Base-by-base conservation (phyloP, 2,797 vertebrate species). In the Melanotaenia nigrans region DNA sequence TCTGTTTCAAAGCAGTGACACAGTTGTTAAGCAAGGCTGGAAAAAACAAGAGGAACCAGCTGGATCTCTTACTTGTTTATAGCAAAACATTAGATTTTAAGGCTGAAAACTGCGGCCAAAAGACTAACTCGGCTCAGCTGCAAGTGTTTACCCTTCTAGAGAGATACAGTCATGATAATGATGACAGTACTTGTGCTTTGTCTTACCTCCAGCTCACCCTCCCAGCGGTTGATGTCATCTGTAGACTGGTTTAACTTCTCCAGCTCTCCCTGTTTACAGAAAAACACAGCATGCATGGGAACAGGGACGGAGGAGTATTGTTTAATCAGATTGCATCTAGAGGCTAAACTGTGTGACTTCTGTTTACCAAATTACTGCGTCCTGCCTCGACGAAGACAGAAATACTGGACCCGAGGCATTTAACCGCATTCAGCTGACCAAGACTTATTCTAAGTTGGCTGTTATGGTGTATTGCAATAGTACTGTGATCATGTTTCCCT, bases 161-260 rank as follows among this genome's bases (percentile, higher is more conserved):
- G 62, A 69, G 12, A 73, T 20, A 30, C 62, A 45, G 20, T 24
- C 20, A 53, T 60, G 51, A 45, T 4, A 12, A 22, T 42, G 55
- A 58, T 33, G 38, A 3, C 12, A 5, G 16, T 33, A 49, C 7
- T 25, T 42, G 20, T 38, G 24, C 22, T 11, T 61, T 28, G 8
- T 63, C 90, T 45, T 95, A 99, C 98, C 97, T 99, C 97, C 67
- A 99, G 93, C 76, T 99, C 97, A 0, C 95, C 97, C 91, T 99
- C 98, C 81, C 96, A 96, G 83, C 96, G 93, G 93, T 99, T 99
- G 86, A 99, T 99, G 77, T 95, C 96, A 76, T 99, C 97, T 3
- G 97, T 99, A 18, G 97, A 98, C 78, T 99, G 98, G 92, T 99
- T 99, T 69, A 99, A 86, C 86, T 97, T 99, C 93, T 99, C 98